Evolutionary conservation across 2,888 invertebrate genomes (phyloP).

Genomic region (Drosophila merina): DNA sequence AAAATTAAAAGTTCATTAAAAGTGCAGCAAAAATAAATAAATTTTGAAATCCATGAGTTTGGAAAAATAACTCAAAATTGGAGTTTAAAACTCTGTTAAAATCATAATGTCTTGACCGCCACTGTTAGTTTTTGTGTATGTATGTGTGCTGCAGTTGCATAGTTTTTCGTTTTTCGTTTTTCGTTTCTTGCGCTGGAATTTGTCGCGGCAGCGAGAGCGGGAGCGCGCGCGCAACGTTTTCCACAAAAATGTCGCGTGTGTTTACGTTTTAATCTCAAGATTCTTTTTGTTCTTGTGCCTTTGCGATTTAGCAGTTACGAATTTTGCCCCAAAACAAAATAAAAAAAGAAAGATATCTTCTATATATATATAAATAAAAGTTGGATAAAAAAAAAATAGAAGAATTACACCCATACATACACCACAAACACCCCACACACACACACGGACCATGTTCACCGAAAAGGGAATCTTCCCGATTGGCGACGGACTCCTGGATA

Average conservation of each 20-base stretch:
- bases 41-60: too few relatives aligned
- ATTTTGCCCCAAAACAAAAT: slow-evolving; percentile 4
- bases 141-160: slow-evolving; percentile 43
- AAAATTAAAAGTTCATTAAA: background rate
- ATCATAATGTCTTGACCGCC: slow-evolving; percentile 7
- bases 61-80: too few relatives aligned
- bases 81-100: too few relatives aligned
- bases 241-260: slow-evolving; percentile 27
- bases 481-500: slow-evolving; percentile 89
- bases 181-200: slow-evolving; percentile 37
- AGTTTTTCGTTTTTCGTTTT: slow-evolving; percentile 11
- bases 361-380: background rate
- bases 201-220: slow-evolving; percentile 13
- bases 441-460: slow-evolving; percentile 78
- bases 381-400: slow-evolving; percentile 13
- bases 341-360: background rate
- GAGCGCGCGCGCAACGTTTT: slow-evolving; percentile 44
- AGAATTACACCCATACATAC: slow-evolving; percentile 18
- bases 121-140: slow-evolving; percentile 6
- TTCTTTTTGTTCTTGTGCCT: slow-evolving; percentile 35
- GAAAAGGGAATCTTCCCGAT: slow-evolving; percentile 83
- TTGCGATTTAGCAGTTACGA: slow-evolving; percentile 13
- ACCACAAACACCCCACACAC: slow-evolving; percentile 17
- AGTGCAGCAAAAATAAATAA: too few relatives aligned
- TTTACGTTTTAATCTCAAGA: slow-evolving; percentile 20